A percentile compares a stretch with the other conserved stretches of the same genome.
These are phyloP conservation scores for Gasterosteus nipponicus DNA, from an alignment of 2,113 vertebrate genomes.

Conservation along the genomic window DNA sequence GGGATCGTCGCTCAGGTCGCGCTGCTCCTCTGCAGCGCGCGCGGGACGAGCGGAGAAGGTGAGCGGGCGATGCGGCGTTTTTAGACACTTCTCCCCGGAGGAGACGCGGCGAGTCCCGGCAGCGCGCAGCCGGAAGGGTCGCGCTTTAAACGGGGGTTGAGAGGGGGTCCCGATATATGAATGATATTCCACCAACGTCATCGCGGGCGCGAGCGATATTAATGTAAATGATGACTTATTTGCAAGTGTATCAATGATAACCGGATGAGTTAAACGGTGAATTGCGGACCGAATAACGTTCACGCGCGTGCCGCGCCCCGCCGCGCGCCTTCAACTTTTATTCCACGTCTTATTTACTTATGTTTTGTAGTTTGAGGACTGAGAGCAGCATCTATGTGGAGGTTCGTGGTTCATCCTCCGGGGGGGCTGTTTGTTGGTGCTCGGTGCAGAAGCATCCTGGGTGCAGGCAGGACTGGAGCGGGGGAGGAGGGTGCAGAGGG, in stretches of 20 bases:
- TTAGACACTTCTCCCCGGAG: constrained; percentile 7
- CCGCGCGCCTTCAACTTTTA: constrained; percentile 1
- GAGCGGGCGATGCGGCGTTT: constrained; percentile 33
- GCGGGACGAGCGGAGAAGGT: constrained; percentile 64
- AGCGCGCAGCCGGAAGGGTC: constrained; percentile 2
- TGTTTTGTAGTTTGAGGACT: too few species aligned
- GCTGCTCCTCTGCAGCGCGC: constrained; percentile 45
- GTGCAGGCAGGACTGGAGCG: background rate
- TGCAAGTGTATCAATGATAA: background rate
- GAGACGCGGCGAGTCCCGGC: constrained; percentile 23
- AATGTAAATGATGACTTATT: too few species aligned
- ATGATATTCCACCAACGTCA: too few species aligned
- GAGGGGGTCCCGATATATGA: too few species aligned
- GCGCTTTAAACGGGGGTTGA: background rate
- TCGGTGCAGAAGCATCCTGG: constrained; percentile 23
- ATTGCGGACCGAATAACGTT: background rate
- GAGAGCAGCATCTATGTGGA: too few species aligned
- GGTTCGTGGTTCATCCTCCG: background rate
- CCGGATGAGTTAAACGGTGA: background rate
- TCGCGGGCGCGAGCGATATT: too few species aligned
- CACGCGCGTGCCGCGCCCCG: rapidly evolving
- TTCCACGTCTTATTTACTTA: background rate
- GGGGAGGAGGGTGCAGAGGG: background rate
- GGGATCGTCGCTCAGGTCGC: constrained; percentile 54
- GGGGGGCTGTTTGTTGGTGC: constrained; percentile 31